phyloP scores from a whole-genome alignment of 1,140 invertebrate genomes.

The Drosophila pseudoobscura region DNA sequence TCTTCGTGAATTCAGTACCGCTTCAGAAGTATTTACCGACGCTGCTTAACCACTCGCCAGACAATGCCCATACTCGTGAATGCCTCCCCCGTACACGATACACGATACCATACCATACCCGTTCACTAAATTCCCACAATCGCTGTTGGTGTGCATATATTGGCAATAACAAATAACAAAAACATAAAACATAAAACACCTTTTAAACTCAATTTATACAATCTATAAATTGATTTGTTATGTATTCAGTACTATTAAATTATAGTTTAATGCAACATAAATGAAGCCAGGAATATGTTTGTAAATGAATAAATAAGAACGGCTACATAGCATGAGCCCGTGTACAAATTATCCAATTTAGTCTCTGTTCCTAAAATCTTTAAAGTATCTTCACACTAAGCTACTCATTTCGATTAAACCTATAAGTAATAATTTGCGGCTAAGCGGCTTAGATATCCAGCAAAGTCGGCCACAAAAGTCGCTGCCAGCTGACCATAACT shows the following conservation, averaged over 20 bases:
- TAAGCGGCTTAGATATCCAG: conserved; percentile 26
- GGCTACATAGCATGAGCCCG: conserved; percentile 43
- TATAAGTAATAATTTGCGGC: conserved; percentile 27
- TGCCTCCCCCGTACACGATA: too few species aligned
- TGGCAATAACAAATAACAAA: conserved; percentile 51
- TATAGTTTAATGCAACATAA: conserved; percentile 51
- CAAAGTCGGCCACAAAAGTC: conserved; percentile 5
- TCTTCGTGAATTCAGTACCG: conserved; percentile 44
- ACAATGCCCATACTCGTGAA: conserved; percentile 2
- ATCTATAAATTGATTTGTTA: conserved; percentile 72
- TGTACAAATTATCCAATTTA: conserved; percentile 52
- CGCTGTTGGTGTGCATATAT: conserved; percentile 53
- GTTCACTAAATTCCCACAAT: conserved; percentile 21
- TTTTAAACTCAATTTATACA: conserved; percentile 58
- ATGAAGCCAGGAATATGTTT: conserved; percentile 57
- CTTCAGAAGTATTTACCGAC: conserved; percentile 65
- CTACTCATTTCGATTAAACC: conserved; percentile 12
- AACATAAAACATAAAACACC: conserved; percentile 3
- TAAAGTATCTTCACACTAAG: too few species aligned
- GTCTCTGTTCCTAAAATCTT: too few species aligned
- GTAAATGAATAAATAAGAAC: conserved; percentile 66
- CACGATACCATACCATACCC: neutral
- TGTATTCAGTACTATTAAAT: conserved; percentile 72
- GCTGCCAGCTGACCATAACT: conserved; percentile 9
- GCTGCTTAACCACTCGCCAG: conserved; percentile 40